Evolutionary conservation across 2,888 invertebrate genomes (phyloP).

Genomic region (Meloe dianella): DNA sequence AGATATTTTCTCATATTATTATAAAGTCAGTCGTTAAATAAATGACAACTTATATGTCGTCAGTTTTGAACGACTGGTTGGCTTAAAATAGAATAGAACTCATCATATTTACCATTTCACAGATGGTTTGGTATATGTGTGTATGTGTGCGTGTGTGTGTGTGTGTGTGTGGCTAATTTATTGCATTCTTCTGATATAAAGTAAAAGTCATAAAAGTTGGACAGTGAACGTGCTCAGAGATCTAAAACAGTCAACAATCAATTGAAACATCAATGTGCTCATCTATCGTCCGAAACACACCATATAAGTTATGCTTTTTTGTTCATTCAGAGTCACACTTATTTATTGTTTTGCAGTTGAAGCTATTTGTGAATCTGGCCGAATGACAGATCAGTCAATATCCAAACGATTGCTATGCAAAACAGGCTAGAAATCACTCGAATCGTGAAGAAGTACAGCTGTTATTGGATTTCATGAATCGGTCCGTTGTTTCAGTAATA

Average conservation of each 20-base stretch:
- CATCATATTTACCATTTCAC: conserved; percentile 1
- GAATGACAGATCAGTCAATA: conserved; percentile 47
- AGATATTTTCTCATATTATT: too few relatives aligned
- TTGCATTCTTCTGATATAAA: not conserved
- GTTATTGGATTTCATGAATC: conserved; percentile 58
- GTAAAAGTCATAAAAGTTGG: conserved; percentile 23
- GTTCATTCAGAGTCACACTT: not conserved
- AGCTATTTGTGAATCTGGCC: conserved; percentile 23
- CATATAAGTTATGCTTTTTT: not conserved
- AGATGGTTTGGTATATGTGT: not conserved
- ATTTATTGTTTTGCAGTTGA: conserved; percentile 8
- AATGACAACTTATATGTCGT: not conserved
- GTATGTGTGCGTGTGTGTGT: not conserved
- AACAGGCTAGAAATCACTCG: conserved; percentile 55
- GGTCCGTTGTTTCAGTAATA: conserved; percentile 54
- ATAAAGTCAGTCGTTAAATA: not conserved
- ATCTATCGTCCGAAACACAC: not conserved
- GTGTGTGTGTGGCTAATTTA: not conserved
- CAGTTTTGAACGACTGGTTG: not conserved
- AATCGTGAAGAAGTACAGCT: conserved; percentile 54
- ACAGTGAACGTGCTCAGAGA: conserved; percentile 37
- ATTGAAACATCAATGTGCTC: conserved; percentile 31
- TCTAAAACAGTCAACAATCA: conserved; percentile 44
- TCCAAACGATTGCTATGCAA: conserved; percentile 52
- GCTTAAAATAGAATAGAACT: not conserved